Base-by-base conservation (phyloP, 2,888 invertebrate species). In the Ichneumon xanthorius region DNA sequence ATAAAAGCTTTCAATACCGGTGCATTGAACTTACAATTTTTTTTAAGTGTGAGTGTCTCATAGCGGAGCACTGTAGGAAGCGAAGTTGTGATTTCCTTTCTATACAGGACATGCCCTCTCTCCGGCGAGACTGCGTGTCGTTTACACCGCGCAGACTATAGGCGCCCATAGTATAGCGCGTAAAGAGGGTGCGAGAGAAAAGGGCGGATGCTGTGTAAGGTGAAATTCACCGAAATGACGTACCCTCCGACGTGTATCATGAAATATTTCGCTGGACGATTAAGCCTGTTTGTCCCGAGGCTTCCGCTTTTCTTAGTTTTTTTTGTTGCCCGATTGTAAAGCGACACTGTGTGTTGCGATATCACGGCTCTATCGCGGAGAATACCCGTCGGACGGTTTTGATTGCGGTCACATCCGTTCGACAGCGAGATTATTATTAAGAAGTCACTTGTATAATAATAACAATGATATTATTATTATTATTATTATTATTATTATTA, bases 121-220 rank as follows among this genome's bases (percentile, higher is more conserved):
- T 48, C 63, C 63, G 79, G 63, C 79, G 53, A 80, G 71, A 65
- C 79, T 63, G 71, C 79, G 61, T 79, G 68, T 61, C 55, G 16
- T 65, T 16, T 68, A 55, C 65, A 61, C 48, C 16, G 26, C 5
- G 33, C 2, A 16, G 45, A 45, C 45, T 71, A n/a, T 53, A 78
- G 30, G 58, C 14, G 55, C 16, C 30, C 26, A 16, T 53, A 45
- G 71, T 48, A 50, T 33, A 77, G 33, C 19, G 11, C 19, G 45
- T 58, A 33, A 76, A 53, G 50, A 78, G 76, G 75, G 76, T 77
- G 55, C 76, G 58, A 61, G 77, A 75, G 80, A 72, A 84, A 80
- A 85, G 82, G 85, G 82, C 80, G 86, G 82, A 80, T 82, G 80
- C 82, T 76, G 81, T 77, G 19, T 40, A 70, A 70, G 63, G 80